phyloP scores from a whole-genome alignment of 1,140 invertebrate species.

The Zaprionus kolodkinae region DNA sequence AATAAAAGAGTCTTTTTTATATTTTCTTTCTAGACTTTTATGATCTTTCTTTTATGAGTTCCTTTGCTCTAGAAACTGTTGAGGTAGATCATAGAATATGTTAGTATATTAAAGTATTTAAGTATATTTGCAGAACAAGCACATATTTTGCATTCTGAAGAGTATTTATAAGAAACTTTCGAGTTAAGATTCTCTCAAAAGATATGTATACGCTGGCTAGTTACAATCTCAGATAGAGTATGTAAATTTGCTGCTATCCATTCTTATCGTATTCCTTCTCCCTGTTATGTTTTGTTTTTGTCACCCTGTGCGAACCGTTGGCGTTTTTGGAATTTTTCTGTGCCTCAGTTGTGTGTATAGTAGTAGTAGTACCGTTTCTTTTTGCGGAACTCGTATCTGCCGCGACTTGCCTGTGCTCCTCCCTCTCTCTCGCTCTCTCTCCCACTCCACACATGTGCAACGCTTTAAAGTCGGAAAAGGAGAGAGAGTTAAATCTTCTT shows the following conservation, averaged over 20 bases:
- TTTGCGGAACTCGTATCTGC: slow-evolving; percentile 33
- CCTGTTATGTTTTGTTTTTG: slow-evolving; percentile 26
- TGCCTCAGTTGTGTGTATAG: slow-evolving; percentile 33
- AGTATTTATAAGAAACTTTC: too few species aligned
- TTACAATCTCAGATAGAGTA: slow-evolving; percentile 14
- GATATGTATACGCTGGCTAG: too few species aligned
- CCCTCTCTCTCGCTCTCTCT: not conserved
- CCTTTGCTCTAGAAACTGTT: too few species aligned
- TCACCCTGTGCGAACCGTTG: slow-evolving; percentile 26
- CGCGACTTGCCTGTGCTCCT: not conserved
- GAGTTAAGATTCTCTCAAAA: too few species aligned
- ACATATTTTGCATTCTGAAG: too few species aligned
- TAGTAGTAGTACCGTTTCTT: slow-evolving; percentile 59
- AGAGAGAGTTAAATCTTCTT: slow-evolving; percentile 17
- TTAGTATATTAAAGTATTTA: too few species aligned
- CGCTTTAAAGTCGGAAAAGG: slow-evolving; percentile 11
- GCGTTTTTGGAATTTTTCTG: slow-evolving; percentile 67
- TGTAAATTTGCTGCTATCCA: not conserved
- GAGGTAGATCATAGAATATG: too few species aligned
- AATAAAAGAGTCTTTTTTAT: too few species aligned
- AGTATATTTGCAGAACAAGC: too few species aligned
- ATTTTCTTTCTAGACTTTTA: too few species aligned
- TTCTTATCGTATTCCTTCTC: not conserved
- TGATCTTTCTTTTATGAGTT: too few species aligned
- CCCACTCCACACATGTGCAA: slow-evolving; percentile 11